Base-by-base conservation (phyloP, 1,140 invertebrate genomes). In the Spodoptera frugiperda region DNA sequence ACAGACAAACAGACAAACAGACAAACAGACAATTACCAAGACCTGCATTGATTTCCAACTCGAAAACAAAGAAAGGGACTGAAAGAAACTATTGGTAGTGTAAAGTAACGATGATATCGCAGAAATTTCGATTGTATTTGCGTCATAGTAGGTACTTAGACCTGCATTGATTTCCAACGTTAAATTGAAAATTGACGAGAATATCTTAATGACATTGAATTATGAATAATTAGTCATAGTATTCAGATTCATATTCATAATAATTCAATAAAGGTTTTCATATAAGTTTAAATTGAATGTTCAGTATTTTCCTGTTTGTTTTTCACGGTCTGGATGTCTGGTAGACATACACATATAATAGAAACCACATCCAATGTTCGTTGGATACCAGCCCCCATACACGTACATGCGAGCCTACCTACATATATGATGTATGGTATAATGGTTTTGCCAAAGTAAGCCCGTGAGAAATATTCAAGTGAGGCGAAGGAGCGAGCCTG, bases 381-480 rank as follows among this genome's bases (percentile, higher is more conserved):
- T 21, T 46, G 15, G 44, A 74, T 74, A 74, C 57, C 68, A 46
- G 33, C 55, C 61, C 61, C 49, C 71, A 51, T 72, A 39, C 21
- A 39, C 15, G 48, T 61, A 44, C 48, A 65, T 39, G 33, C 33
- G 33, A 39, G 21, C 6, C 14, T 19, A 44, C 59, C 14, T 30
- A 17, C 54, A 57, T 49, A 68, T 57, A 76, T 68, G 53, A 76
- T 57, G 53, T 67, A 57, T 76, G 65, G 33, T 89, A 89, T 90
- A 91, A 87, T 88, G 89, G 89, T 87, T 90, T 92, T 86, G 89
- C 91, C 90, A 91, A 92, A 92, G 89, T 88, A 82, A 90, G 90
- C 83, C 93, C 93, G 92, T 94, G 94, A 94, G 94, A 94, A 94
- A 94, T 91, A 92, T 94, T 91, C 90, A 82, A 87, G 89, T 88